Evolutionary conservation across 2,888 invertebrate genomes (phyloP).

Genomic region (Conchocele bisecta): DNA sequence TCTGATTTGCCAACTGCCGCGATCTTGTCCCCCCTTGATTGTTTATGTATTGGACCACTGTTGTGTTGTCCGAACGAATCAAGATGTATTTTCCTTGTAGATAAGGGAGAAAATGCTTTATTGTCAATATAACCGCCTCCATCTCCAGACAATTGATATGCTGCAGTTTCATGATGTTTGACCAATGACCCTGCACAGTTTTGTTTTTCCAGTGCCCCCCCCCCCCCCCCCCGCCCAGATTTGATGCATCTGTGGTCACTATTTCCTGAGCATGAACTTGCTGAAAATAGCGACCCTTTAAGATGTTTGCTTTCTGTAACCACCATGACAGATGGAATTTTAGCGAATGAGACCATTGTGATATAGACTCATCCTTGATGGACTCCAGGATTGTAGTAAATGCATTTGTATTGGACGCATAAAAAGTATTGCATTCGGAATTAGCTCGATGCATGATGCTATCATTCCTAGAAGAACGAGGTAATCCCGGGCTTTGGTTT

Average conservation of each 20-base stretch:
- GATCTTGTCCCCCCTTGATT: constrained; percentile 19
- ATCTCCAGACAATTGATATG: constrained; percentile 29
- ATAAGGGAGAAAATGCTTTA: neutral
- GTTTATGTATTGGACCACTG: constrained; percentile 30
- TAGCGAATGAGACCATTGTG: neutral
- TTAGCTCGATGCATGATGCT: constrained; percentile 43
- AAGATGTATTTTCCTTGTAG: constrained; percentile 3
- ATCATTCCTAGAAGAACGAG: constrained; percentile 25
- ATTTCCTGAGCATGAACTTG: neutral
- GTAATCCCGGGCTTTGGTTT: neutral
- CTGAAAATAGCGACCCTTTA: constrained; percentile 18
- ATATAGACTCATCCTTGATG: constrained; percentile 7
- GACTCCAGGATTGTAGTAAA: constrained; percentile 18
- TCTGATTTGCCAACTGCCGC: neutral
- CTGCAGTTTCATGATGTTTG: neutral
- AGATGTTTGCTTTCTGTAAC: constrained; percentile 21
- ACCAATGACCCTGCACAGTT: constrained; percentile 25
- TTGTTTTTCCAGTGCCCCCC: constrained; percentile 15
- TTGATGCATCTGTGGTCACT: constrained; percentile 27
- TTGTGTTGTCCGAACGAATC: constrained; percentile 17
- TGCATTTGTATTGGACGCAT: constrained; percentile 43
- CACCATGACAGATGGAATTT: constrained; percentile 18
- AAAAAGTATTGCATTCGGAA: constrained; percentile 47
- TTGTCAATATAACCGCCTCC: neutral
- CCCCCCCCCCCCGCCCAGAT: constrained; percentile 10